Evolutionary conservation across 2,113 vertebrate species (phyloP), one percentile per base, ranked within the genome.

Genomic region (Hystrix brachyura): DNA sequence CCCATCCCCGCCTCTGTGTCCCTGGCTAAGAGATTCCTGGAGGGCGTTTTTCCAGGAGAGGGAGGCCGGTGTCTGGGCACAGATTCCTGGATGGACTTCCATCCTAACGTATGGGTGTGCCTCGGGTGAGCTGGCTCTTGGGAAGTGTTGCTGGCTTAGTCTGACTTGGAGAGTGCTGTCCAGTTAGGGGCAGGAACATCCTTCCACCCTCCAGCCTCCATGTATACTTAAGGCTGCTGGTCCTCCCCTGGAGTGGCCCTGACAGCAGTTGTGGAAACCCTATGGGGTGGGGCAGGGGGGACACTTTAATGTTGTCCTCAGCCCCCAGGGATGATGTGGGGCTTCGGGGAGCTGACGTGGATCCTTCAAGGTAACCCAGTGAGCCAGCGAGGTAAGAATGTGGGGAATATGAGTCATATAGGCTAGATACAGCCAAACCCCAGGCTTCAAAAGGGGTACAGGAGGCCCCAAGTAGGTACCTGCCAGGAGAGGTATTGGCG

Each of bases 41-140:
- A 96, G 80, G 57, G 83, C 57, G 1, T 91, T 84, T 94, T 91
- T 92, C 91, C 78, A 89, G 90, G 83, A 94, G 43, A 83, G 46
- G 25, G 82, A 95, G 91, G 46, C 8, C 62, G 87, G 48, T 9
- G 21, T 93, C 96, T 87, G 82, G 57, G 25, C 59, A 46, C 46
- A 46, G 18, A 83, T 88, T 71, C 34, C 79, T 55, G 59, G 25
- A 53, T 43, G 10, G 62, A 48, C 60, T 64, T 82, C 55, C 34
- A 29, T 65, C 38, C 57, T 69, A 43, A 92, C 23, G 7, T 25
- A 38, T 14, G 25, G n/a, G 32, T 27, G 64, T 17, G 18, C n/a
- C 13, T 90, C 38, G 32, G 43, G 57, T 60, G 51, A 90, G 34
- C 7, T 71, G 87, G 79, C 65, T 80, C 65, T 80, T 69, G 15